Base-by-base conservation (phyloP, 2,888 invertebrate species). In the Parascotia fuliginaria region DNA sequence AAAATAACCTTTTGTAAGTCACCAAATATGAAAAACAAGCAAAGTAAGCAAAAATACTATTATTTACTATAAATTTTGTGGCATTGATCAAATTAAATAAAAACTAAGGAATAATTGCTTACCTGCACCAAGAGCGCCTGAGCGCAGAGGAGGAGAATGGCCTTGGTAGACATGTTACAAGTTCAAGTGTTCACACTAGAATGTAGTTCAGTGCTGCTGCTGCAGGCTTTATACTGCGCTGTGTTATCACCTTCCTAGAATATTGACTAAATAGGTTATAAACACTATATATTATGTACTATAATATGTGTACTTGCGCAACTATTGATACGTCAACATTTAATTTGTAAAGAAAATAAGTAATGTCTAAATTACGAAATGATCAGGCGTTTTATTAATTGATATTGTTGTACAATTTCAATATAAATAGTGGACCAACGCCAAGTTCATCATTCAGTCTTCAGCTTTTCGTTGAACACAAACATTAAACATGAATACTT, bases 131-230 rank as follows among this genome's bases (percentile, higher is more conserved):
- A 32, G 33, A 51, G 45, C 42, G 67, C 73, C 52, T 75, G 71
- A 53, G 67, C 42, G 67, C 71, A 75, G 42, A 79, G 39, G 1
- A 75, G 37, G 11, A 76, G 36, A 41, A 77, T 52, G 9, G 66
- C 55, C 42, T 75, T 72, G 42, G 66, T 29, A 55, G 70, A 68
- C 77, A 77, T 79, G 51, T 55, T 70, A 44, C 24, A 39, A 41
- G 52, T 49, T 34, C 9, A 12, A 34, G 13, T 33, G 28, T 34
- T 42, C 36, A 47, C 38, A 42, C 44, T 9, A 55, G 47, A 55
- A 47, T 51, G 42, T 32, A 39, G 12, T 42, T 49, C 47, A 19
- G 16, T 11, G 22, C 16, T 2, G 13, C n/a, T 11, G 12, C 12
- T n/a, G 36, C 46, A 48, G 57, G 38, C 65, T 56, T 50, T 54